phyloP scores from a whole-genome alignment of 1,140 invertebrate species.

The Saccostrea cuccullata region DNA sequence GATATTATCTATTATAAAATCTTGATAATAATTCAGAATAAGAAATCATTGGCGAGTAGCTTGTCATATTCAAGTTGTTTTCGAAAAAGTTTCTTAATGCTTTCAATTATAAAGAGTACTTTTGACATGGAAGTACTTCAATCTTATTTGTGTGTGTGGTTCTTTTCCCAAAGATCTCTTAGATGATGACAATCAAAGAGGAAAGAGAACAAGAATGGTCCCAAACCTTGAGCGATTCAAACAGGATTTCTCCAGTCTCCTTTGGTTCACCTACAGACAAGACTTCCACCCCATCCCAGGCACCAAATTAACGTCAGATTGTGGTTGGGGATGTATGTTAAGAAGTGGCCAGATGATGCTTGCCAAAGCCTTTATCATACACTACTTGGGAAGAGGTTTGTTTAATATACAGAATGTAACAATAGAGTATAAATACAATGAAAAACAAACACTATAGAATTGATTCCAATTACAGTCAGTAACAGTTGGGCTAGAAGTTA shows the following conservation, averaged over 20 bases:
- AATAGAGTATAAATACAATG: background rate
- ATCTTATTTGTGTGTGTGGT: no score
- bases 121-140: no score
- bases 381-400: conserved; percentile 80
- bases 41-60: no score
- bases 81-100: no score
- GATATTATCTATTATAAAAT: no score
- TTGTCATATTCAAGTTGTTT: no score
- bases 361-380: conserved; percentile 89
- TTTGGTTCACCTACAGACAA: conserved; percentile 98
- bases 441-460: no score
- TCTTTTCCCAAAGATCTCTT: conserved; percentile 13
- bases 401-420: background rate
- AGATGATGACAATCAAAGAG: conserved; percentile 60
- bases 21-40: no score
- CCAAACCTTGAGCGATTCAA: conserved; percentile 73
- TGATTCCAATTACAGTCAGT: no score
- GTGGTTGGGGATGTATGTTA: conserved; percentile 99
- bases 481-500: no score
- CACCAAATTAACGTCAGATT: conserved; percentile 90
- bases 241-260: conserved; percentile 80
- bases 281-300: conserved; percentile 92
- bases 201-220: conserved; percentile 44
- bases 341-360: conserved; percentile 99
- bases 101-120: no score